Evolutionary conservation across 2,797 vertebrate species (phyloP), one percentile per base, ranked within the genome.

Genomic region (Sylvilagus floridanus): DNA sequence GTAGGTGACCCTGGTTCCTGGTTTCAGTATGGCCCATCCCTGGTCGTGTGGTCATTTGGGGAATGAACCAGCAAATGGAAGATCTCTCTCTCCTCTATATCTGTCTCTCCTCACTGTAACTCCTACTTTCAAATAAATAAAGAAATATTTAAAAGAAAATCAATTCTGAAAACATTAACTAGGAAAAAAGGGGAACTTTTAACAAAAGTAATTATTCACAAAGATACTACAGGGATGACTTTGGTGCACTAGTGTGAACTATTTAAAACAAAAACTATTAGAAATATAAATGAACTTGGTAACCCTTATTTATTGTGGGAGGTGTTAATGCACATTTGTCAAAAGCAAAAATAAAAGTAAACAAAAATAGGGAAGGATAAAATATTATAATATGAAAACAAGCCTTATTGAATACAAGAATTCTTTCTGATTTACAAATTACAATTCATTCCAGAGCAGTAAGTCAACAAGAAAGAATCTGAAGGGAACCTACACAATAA

Each of bases 181-280:
- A 62, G 7, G 35, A 82, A 21, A 71, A 77, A 66, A 71, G 47
- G 9, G 14, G 11, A 17, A 16, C 77, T 71, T 91, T 60, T 72
- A 86, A 92, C 68, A 81, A 84, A 91, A n/a, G n/a, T 37, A 71
- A 32, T 50, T 84, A 60, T 50, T 84, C 54, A 93, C 22, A 81
- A 90, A 35, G 22, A 85, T 28, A 90, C 32, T 73, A 75, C 52
- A 62, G 24, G 47, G 19, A 62, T 11, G 5, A 30, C 13, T 85
- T 88, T 62, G 57, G 75, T 62, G n/a, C 28, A 65, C 37, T 30
- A 75, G 35, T 68, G 24, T 83, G 3, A 57, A 30, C 7, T 87
- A 17, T 4, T 66, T 19, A 60, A 78, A 84, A 60, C 7, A 60
- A 83, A 92, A 73, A 50, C 7, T 63, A 35, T 24, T 72, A 68